A percentile compares a stretch with the other conserved stretches of the same genome.
Evolutionary conservation across 2,888 invertebrate genomes (phyloP).

Genomic region (Lithosia quadra): DNA sequence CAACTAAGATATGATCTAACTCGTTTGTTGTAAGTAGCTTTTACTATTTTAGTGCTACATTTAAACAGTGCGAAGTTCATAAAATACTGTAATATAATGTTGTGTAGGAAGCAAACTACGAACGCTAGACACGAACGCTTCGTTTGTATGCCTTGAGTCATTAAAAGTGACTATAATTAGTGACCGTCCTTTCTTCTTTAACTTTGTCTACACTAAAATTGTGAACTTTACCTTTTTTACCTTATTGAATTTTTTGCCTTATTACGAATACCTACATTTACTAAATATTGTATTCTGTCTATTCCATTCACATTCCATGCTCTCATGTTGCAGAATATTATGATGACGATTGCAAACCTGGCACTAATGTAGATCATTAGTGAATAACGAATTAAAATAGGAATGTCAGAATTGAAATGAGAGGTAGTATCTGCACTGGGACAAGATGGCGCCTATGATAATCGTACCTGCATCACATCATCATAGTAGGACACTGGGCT

Average conservation of each 20-base stretch:
- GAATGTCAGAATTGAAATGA: no score
- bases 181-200: constrained; percentile 41
- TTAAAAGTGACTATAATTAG: constrained; percentile 64
- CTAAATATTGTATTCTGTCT: no score
- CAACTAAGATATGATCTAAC: constrained; percentile 5
- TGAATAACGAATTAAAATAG: no score
- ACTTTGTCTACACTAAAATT: constrained; percentile 15
- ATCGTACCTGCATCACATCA: no score
- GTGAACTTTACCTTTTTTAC: background rate
- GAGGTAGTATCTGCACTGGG: no score
- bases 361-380: no score
- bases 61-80: constrained; percentile 38
- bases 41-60: constrained; percentile 18
- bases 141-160: constrained; percentile 56
- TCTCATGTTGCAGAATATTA: background rate
- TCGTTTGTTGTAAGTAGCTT: constrained; percentile 15
- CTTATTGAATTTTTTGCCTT: no score
- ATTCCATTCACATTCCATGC: no score
- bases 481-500: no score
- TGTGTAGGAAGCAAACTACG: constrained; percentile 38
- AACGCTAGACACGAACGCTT: constrained; percentile 59
- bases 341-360: background rate
- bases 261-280: no score
- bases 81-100: constrained; percentile 34
- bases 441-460: no score